Base-by-base conservation (phyloP, 1,140 invertebrate species). In the Chionoecetes opilio region DNA sequence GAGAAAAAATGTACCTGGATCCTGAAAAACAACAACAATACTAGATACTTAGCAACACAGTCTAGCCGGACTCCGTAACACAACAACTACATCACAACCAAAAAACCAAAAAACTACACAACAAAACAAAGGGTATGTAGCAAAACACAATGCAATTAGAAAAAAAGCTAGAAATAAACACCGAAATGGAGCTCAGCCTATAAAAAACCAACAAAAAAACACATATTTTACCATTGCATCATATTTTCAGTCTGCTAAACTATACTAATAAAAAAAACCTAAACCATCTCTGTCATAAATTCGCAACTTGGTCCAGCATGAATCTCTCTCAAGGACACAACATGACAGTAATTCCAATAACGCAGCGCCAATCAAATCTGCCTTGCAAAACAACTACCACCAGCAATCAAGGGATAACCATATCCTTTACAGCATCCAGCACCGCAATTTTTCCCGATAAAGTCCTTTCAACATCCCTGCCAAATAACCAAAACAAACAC, bases 331-430 rank as follows among this genome's bases (percentile, higher is more conserved):
- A 26, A 26, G 21, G 63, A 17, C 63, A 75, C 0, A 75, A 75
- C 63, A 75, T n/a, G 63, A 75, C 63, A 75, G 63, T 75, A 75
- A 75, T 75, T 75, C 63, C 63, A 75, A n/a, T n/a, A 75, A 75
- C 63, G n/a, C 63, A 75, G 21, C 8, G 63, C 63, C 63, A n/a
- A 5, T 75, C 63, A 75, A 75, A 75, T 21, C 21, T n/a, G n/a
- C 21, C 26, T 6, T 75, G 46, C 63, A 17, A n/a, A n/a, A 6
- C n/a, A 17, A 17, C 63, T 75, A 75, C 63, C 21, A 75, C 21
- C 26, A 26, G 2, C 63, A 17, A 75, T 75, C 63, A 21, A n/a
- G 63, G 21, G 63, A 75, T 75, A 75, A 75, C 63, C 63, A 75
- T 75, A 75, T 26, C 63, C 26, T 75, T 75, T 75, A 75, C 26